Percentiles rank a stretch among this genome's conserved stretches.
phyloP scores from a whole-genome alignment of 2,888 invertebrate genomes.

The Unio delphinus region DNA sequence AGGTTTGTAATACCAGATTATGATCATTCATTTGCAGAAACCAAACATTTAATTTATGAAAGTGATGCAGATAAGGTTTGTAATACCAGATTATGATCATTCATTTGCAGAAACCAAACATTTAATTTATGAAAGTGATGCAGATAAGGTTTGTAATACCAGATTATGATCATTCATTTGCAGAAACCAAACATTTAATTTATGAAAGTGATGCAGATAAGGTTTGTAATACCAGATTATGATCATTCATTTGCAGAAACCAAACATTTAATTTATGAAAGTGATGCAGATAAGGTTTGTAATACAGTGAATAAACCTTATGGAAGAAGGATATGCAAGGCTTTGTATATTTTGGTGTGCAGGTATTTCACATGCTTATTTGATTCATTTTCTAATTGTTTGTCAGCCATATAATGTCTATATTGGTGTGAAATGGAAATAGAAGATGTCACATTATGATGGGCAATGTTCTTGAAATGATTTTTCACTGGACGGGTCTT shows the following conservation, averaged over 20 bases:
- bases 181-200: conserved; percentile 95
- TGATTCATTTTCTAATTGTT: too few relatives aligned
- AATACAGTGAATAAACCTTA: background rate
- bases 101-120: conserved; percentile 97
- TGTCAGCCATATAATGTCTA: too few relatives aligned
- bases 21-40: conserved; percentile 97
- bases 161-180: conserved; percentile 97
- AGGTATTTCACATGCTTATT: background rate
- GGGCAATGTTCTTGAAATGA: too few relatives aligned
- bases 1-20: conserved; percentile 90
- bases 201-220: conserved; percentile 94
- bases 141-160: conserved; percentile 85
- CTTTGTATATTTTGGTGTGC: conserved; percentile 3
- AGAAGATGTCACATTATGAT: too few relatives aligned
- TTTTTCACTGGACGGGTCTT: too few relatives aligned
- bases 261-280: conserved; percentile 93
- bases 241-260: conserved; percentile 98
- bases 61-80: conserved; percentile 90
- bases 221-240: conserved; percentile 88
- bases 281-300: conserved; percentile 85
- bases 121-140: conserved; percentile 93
- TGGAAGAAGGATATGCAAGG: conserved; percentile 4
- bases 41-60: conserved; percentile 94
- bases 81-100: conserved; percentile 95
- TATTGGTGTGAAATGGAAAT: too few relatives aligned